These are phyloP conservation scores for Girardia tigrina DNA, from an alignment of 2,888 invertebrate genomes.

Conservation along the genomic window DNA sequence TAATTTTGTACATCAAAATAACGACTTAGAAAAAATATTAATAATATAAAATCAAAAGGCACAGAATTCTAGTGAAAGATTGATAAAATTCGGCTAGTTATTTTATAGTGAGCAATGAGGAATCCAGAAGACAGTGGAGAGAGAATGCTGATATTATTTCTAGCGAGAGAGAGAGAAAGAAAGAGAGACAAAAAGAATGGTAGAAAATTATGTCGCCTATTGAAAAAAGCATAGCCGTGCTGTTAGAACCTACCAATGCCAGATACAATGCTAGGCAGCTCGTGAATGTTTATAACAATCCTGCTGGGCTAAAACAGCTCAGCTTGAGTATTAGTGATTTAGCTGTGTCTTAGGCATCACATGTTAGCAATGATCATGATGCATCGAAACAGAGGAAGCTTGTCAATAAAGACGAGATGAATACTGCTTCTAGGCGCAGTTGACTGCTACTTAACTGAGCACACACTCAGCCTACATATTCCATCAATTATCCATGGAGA, in stretches of 20 bases:
- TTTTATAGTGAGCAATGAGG: conserved; percentile 15
- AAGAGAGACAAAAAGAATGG: conserved; percentile 19
- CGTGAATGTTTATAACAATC: conserved; percentile 23
- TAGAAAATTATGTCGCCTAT: conserved; percentile 23
- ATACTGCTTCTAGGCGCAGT: conserved; percentile 23
- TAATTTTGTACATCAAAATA: conserved; percentile 23
- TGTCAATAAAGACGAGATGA: conserved; percentile 23
- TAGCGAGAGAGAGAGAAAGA: background rate
- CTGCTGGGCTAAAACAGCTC: conserved; percentile 23
- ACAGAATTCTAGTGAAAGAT: conserved; percentile 23
- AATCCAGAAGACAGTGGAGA: conserved; percentile 19
- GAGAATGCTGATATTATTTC: conserved; percentile 18
- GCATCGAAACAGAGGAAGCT: conserved; percentile 23
- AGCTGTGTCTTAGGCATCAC: conserved; percentile 23
- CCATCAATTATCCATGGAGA: conserved; percentile 23
- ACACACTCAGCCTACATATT: conserved; percentile 23
- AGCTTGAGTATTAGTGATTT: conserved; percentile 23
- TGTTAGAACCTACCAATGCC: conserved; percentile 23
- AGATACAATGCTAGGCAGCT: conserved; percentile 13
- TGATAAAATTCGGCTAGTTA: conserved; percentile 10
- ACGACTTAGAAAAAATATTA: conserved; percentile 19
- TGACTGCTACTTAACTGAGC: conserved; percentile 23
- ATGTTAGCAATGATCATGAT: conserved; percentile 20
- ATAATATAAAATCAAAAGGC: conserved; percentile 23
- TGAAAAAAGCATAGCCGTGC: conserved; percentile 21